Evolutionary conservation across 2,797 vertebrate species (phyloP).

Genomic region (Aldrovandia affinis): DNA sequence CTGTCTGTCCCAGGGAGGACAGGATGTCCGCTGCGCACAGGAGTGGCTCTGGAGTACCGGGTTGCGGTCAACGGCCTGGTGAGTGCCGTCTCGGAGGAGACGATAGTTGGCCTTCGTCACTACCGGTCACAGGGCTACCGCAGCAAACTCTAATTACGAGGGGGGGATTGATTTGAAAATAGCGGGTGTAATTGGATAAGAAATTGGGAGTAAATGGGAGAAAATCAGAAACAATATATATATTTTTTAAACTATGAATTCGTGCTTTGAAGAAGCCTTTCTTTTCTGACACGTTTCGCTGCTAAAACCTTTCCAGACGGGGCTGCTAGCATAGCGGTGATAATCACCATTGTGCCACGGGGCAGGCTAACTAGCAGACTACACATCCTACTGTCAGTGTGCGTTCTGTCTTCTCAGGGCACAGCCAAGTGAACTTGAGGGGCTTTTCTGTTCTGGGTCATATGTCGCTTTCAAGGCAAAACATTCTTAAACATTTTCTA

Average conservation of each 20-base stretch:
- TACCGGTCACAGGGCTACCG: too few species aligned
- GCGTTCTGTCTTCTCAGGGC: constrained; percentile 60
- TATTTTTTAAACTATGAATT: constrained; percentile 41
- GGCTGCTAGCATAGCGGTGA: constrained; percentile 58
- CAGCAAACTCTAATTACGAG: too few species aligned
- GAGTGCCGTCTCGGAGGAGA: too few species aligned
- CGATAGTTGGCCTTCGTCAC: too few species aligned
- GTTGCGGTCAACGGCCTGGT: too few species aligned
- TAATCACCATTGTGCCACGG: constrained; percentile 63
- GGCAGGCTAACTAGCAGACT: constrained; percentile 58
- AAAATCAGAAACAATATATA: constrained; percentile 31
- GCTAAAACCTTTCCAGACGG: constrained; percentile 61
- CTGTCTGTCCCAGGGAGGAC: too few species aligned
- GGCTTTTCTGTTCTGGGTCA: constrained; percentile 51
- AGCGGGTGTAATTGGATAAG: too few species aligned
- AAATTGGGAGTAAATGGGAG: too few species aligned
- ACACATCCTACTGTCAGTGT: constrained; percentile 64
- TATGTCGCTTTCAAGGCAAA: constrained; percentile 9
- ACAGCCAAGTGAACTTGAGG: constrained; percentile 53
- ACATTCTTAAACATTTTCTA: background rate
- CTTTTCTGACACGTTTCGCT: constrained; percentile 54
- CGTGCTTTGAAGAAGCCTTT: constrained; percentile 47
- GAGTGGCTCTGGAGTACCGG: too few species aligned
- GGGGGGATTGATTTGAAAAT: too few species aligned
- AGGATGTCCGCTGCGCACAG: too few species aligned